phyloP scores from a whole-genome alignment of 2,797 vertebrate species.

The Moxostoma hubbsi region DNA sequence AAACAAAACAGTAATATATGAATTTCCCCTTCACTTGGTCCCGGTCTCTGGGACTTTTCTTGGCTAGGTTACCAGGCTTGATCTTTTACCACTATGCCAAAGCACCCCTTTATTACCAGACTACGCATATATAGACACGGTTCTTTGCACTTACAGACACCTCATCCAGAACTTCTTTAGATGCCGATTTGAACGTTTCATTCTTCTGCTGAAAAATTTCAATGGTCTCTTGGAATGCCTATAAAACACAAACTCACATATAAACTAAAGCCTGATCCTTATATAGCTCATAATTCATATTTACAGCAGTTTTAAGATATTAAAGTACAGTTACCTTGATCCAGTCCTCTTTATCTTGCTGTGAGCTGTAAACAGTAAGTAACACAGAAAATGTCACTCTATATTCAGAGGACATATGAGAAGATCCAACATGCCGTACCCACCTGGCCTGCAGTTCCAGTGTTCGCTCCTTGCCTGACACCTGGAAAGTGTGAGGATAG shows the following conservation, averaged over 20 bases:
- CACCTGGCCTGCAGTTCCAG: constrained; percentile 89
- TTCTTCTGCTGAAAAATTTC: constrained; percentile 88
- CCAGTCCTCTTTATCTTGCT: constrained; percentile 91
- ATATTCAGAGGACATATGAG: neutral
- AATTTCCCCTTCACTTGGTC: no score
- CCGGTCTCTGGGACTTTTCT: no score
- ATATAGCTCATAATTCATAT: neutral
- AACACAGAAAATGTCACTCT: neutral
- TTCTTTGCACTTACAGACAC: constrained; percentile 80
- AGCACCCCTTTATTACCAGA: no score
- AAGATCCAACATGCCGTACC: constrained; percentile 8
- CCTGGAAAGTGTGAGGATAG: constrained; percentile 85
- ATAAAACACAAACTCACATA: neutral
- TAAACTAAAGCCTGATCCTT: neutral
- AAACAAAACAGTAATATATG: neutral
- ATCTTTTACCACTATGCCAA: no score
- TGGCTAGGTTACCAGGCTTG: no score
- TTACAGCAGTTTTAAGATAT: neutral
- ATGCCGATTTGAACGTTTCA: constrained; percentile 88
- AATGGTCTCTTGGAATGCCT: constrained; percentile 82
- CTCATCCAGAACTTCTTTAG: constrained; percentile 82
- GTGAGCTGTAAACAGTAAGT: constrained; percentile 78
- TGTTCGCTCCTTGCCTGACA: constrained; percentile 86
- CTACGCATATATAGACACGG: neutral
- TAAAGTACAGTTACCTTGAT: constrained; percentile 83